These are phyloP conservation scores for Montipora foliosa DNA, from an alignment of 64 coral and sea anemone species.

Conservation along the genomic window DNA sequence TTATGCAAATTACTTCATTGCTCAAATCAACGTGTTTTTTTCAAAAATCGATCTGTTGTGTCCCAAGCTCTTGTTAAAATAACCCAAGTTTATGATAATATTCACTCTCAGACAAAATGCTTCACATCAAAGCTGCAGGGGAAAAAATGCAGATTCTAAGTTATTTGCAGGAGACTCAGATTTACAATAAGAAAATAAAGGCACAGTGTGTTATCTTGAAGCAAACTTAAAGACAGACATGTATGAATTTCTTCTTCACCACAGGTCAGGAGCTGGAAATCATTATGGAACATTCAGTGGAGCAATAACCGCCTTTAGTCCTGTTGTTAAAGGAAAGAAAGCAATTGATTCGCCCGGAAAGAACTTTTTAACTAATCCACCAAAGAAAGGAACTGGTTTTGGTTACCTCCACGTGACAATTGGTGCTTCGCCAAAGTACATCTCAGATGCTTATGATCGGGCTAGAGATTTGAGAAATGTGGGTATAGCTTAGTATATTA, in stretches of 20 bases:
- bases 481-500: neutral
- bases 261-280: conserved; percentile 91
- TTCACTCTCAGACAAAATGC: too few species aligned
- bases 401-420: conserved; percentile 94
- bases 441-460: conserved; percentile 85
- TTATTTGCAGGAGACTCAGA: too few species aligned
- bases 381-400: conserved; percentile 94
- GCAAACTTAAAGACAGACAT: too few species aligned
- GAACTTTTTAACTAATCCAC: conserved; percentile 97
- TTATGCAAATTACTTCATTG: too few species aligned
- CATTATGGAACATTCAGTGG: conserved; percentile 99
- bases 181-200: too few species aligned
- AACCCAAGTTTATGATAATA: too few species aligned
- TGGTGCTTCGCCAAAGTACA: conserved; percentile 84
- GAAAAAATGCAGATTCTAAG: too few species aligned
- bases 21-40: too few species aligned
- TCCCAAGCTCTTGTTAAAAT: too few species aligned
- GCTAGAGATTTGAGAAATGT: conserved; percentile 96
- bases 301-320: conserved; percentile 89
- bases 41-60: too few species aligned
- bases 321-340: conserved; percentile 85
- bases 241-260: neutral
- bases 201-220: too few species aligned
- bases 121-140: too few species aligned
- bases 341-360: conserved; percentile 63